Evolutionary conservation across 2,797 vertebrate species (phyloP).

Genomic region (Alosa sapidissima): DNA sequence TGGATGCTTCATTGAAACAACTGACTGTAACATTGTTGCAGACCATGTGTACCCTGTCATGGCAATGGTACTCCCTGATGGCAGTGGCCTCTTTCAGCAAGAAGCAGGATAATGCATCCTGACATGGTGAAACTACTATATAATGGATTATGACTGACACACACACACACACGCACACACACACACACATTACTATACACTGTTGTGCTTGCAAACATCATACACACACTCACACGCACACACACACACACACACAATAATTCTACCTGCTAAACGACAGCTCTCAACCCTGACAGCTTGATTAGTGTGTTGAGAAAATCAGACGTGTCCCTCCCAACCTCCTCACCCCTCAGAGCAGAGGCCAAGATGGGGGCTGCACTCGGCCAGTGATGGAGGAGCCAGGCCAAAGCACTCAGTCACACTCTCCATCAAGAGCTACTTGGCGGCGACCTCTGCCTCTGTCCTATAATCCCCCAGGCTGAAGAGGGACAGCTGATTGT

Average conservation of each 20-base stretch:
- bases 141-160: slow-evolving; percentile 1
- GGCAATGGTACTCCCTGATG: too few species aligned
- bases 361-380: slow-evolving; percentile 10
- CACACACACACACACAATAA: slow-evolving; percentile 1
- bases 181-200: too few species aligned
- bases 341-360: slow-evolving; percentile 30
- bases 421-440: slow-evolving; percentile 44
- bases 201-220: too few species aligned
- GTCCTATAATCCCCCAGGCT: slow-evolving; percentile 48
- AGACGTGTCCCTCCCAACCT: background rate
- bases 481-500: slow-evolving; percentile 39
- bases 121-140: background rate
- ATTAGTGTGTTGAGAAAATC: slow-evolving; percentile 33
- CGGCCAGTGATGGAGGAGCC: slow-evolving; percentile 31
- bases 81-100: background rate
- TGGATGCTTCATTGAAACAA: too few species aligned
- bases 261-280: slow-evolving; percentile 1
- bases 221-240: background rate
- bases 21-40: too few species aligned
- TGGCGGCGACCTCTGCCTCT: slow-evolving; percentile 57
- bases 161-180: slow-evolving; percentile 1
- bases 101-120: background rate
- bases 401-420: slow-evolving; percentile 33
- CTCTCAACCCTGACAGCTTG: slow-evolving; percentile 41
- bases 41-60: too few species aligned